Percentiles rank a stretch among this genome's conserved stretches.
Conservation (phyloP, 2,888 invertebrate species). For the Fragum whitleyi region DNA sequence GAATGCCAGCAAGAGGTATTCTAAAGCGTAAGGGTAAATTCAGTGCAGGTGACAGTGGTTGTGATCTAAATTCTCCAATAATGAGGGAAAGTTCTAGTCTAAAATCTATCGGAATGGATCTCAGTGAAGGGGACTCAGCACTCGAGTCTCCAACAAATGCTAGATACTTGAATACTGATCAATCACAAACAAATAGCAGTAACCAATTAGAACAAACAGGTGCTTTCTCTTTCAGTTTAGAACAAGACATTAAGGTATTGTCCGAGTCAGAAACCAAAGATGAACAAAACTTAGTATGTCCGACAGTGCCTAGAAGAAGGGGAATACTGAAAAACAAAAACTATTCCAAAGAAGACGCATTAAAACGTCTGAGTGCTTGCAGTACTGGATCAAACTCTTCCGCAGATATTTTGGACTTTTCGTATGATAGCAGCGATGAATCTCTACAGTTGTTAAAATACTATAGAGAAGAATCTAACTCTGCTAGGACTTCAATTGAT, state of each 20-base stretch:
- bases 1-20: constrained; percentile 80
- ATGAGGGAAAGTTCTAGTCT: constrained; percentile 49
- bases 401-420: constrained; percentile 82
- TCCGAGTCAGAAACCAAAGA: neutral
- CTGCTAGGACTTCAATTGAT: constrained; percentile 28
- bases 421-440: constrained; percentile 82
- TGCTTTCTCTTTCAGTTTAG: constrained; percentile 47
- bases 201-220: constrained; percentile 30
- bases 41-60: constrained; percentile 79
- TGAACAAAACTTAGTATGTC: constrained; percentile 33
- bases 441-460: constrained; percentile 39
- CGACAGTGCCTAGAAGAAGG: constrained; percentile 69
- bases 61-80: constrained; percentile 69
- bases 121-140: constrained; percentile 63
- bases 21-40: constrained; percentile 79
- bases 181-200: neutral
- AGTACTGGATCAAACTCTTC: constrained; percentile 83
- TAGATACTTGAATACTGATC: neutral
- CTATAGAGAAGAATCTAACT: constrained; percentile 34
- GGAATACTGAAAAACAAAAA: constrained; percentile 78
- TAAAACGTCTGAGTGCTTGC: constrained; percentile 80
- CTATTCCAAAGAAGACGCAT: constrained; percentile 65
- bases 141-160: constrained; percentile 56
- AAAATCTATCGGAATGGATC: constrained; percentile 53
- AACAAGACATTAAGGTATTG: constrained; percentile 7